Conservation (phyloP, 2,797 vertebrate genomes). For the Xyrichtys novacula region DNA sequence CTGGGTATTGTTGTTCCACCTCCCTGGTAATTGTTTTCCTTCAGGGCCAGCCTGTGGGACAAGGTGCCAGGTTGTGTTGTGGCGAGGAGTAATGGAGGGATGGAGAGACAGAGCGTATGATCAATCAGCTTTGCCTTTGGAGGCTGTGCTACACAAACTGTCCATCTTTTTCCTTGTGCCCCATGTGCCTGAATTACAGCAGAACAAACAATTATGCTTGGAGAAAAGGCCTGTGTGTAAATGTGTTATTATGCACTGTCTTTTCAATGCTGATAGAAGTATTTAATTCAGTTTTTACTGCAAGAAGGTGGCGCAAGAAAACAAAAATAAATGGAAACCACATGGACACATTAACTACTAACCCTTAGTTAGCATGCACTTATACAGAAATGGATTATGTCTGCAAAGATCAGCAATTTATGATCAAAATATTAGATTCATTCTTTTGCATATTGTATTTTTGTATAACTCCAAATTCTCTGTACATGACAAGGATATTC, state of each 20-base stretch:
- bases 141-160: conserved; percentile 50
- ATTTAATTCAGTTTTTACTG: neutral
- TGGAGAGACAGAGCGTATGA: conserved; percentile 62
- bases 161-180: conserved; percentile 38
- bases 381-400: neutral
- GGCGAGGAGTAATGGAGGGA: conserved; percentile 64
- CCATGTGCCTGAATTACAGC: conserved; percentile 46
- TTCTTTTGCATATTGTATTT: neutral
- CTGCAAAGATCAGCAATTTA: neutral
- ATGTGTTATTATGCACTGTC: neutral
- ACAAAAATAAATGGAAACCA: neutral
- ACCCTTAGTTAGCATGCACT: neutral
- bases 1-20: conserved; percentile 80
- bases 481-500: no score
- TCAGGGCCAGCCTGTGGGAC: conserved; percentile 72
- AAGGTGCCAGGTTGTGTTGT: conserved; percentile 78
- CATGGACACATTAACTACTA: neutral
- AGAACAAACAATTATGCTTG: conserved; percentile 15
- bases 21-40: conserved; percentile 82
- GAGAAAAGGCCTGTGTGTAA: neutral
- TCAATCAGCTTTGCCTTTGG: conserved; percentile 43
- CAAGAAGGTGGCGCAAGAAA: neutral
- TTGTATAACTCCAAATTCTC: no score
- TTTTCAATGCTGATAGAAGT: conserved; percentile 9
- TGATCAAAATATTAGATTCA: neutral